Evolutionary conservation across 2,113 vertebrate species (phyloP).

Genomic region (Tonatia bakeri): DNA sequence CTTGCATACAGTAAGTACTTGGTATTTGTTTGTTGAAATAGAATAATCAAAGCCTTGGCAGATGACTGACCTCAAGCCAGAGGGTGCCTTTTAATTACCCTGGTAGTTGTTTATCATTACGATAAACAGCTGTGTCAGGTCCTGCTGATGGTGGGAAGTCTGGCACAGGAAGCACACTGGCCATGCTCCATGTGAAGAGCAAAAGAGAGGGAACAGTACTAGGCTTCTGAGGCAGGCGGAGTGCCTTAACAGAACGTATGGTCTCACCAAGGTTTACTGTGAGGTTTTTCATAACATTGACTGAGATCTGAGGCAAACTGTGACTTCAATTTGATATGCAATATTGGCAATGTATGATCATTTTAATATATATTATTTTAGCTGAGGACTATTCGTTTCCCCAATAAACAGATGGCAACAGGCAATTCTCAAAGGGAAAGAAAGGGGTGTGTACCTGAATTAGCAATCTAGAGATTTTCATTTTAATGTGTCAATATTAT

Average conservation of each 20-base stretch:
- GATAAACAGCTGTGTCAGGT: constrained; percentile 13
- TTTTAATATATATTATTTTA: background rate
- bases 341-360: background rate
- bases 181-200: background rate
- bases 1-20: background rate
- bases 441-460: background rate
- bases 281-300: background rate
- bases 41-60: constrained; percentile 17
- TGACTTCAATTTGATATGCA: background rate
- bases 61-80: background rate
- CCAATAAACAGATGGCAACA: background rate
- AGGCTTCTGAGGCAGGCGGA: background rate
- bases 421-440: background rate
- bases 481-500: background rate
- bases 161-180: background rate
- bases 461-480: background rate
- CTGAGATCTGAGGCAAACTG: background rate
- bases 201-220: background rate
- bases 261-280: background rate
- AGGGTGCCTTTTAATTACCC: background rate
- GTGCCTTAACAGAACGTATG: rapidly evolving
- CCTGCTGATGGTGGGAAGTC: background rate
- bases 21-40: constrained; percentile 27
- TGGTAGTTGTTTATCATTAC: background rate
- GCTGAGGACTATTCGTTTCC: background rate